Base-by-base conservation (phyloP, 2,797 vertebrate species). In the Gymnopithys bicolor region DNA sequence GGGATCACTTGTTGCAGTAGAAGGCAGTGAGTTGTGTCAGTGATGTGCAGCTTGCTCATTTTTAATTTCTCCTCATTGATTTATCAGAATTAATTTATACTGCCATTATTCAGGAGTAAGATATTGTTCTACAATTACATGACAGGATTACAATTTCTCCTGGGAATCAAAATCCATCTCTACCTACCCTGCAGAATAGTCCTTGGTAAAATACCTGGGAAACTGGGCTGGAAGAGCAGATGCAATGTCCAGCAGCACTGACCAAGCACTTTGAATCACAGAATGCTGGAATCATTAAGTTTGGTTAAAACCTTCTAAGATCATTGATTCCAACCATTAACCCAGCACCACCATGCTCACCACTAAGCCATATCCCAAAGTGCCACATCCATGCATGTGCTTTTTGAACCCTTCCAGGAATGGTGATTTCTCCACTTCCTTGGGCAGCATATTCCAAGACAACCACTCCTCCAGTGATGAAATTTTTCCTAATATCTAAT, bases 21-120 rank as follows among this genome's bases (percentile, higher is more conserved):
- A 77, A 78, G 22, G 41, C 43, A 92, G 11, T 35, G 46, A 89
- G 12, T 56, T 60, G 12, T 76, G 51, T 25, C 51, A 41, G 51
- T 52, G 63, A 60, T 71, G 37, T 77, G 92, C 60, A 80, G 23
- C 49, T 78, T 32, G 21, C 23, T 84, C 35, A 27, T 87, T 53
- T 85, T 85, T 80, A 94, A 87, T 93, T 89, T 89, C 75, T 89
- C 19, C 33, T 80, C 41, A 77, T 32, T 53, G 84, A 21, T 75
- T 90, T 80, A 80, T 78, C 45, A 84, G 56, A 89, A 87, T 71
- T 93, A 51, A 85, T 95, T 87, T 87, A 64, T 68, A 41, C 37
- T 52, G 37, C 60, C 55, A 55, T 74, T 95, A 83, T 92, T 95
- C 71, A 87, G 49, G 49, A 91, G 53, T 78, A 75, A 85, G 25